Evolutionary conservation across 2,888 invertebrate species (phyloP).

Genomic region (Ornithoptera alexandrae): DNA sequence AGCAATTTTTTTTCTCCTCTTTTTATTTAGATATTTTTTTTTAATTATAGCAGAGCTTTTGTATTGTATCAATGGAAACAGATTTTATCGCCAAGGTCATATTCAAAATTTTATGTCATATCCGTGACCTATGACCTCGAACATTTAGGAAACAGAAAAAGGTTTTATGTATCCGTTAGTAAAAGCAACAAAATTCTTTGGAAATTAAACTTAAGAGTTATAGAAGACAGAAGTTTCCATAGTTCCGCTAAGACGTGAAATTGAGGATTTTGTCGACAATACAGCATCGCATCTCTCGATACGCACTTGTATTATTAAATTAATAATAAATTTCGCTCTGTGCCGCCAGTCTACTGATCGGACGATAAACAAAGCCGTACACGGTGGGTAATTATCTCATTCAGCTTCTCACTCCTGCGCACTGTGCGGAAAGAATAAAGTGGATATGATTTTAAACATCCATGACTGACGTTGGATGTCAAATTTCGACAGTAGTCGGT

Average conservation of each 20-base stretch:
- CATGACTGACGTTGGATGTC: too few species aligned
- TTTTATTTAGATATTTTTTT: not conserved
- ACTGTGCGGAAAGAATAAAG: slow-evolving; percentile 29
- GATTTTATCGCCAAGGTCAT: not conserved
- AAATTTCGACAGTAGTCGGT: too few species aligned
- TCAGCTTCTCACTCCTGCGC: slow-evolving; percentile 43
- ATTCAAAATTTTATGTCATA: not conserved
- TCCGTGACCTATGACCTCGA: not conserved
- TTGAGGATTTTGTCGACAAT: slow-evolving; percentile 27
- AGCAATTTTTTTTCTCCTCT: not conserved
- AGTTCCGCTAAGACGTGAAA: not conserved
- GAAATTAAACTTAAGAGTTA: too few species aligned
- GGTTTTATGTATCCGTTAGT: not conserved
- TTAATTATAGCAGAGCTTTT: not conserved
- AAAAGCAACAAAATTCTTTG: not conserved
- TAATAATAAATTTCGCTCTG: slow-evolving; percentile 48
- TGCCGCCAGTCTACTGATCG: slow-evolving; percentile 42
- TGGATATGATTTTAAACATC: slow-evolving; percentile 32
- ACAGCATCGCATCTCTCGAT: slow-evolving; percentile 32
- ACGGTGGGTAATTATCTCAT: slow-evolving; percentile 48
- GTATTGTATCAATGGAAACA: not conserved
- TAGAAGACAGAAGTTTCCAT: too few species aligned
- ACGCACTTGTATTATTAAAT: slow-evolving; percentile 46
- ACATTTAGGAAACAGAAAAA: slow-evolving; percentile 2
- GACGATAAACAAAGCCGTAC: slow-evolving; percentile 43